phyloP scores from a whole-genome alignment of 1,140 invertebrate species.

The Drosophila orosa region DNA sequence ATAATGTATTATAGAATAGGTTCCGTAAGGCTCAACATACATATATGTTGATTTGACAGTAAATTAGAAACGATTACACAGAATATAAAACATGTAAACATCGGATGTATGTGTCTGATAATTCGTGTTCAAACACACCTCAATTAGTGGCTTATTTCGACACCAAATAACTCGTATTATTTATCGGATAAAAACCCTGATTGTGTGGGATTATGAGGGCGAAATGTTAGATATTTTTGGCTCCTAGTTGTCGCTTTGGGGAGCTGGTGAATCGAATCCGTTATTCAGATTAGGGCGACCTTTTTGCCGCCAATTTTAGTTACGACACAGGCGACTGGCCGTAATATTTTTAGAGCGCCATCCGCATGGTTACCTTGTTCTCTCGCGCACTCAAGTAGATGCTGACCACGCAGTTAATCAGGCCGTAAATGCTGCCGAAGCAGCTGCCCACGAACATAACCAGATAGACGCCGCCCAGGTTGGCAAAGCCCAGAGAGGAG shows the following conservation, averaged over 20 bases:
- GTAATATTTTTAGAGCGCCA: conserved; percentile 53
- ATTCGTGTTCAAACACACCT: neutral
- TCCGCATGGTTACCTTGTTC: conserved; percentile 72
- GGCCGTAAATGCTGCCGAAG: conserved; percentile 81
- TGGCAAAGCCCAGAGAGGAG: conserved; percentile 91
- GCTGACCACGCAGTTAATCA: conserved; percentile 75
- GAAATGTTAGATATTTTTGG: conserved; percentile 26
- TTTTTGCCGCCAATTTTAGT: conserved; percentile 64
- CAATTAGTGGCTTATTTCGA: neutral
- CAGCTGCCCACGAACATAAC: conserved; percentile 89
- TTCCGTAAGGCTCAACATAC: neutral
- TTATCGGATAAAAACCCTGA: neutral
- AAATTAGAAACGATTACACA: neutral
- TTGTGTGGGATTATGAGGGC: neutral
- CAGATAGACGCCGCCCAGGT: conserved; percentile 97
- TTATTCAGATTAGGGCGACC: conserved; percentile 58
- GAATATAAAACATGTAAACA: neutral
- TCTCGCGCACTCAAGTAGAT: conserved; percentile 67
- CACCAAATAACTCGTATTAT: neutral
- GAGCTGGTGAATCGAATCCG: conserved; percentile 28
- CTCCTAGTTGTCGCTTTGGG: conserved; percentile 29
- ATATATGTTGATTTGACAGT: neutral
- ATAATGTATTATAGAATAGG: neutral
- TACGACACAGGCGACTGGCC: conserved; percentile 27
- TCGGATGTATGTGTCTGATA: neutral